Base-by-base conservation (phyloP, 2,113 vertebrate species). In the Jacana jacana region DNA sequence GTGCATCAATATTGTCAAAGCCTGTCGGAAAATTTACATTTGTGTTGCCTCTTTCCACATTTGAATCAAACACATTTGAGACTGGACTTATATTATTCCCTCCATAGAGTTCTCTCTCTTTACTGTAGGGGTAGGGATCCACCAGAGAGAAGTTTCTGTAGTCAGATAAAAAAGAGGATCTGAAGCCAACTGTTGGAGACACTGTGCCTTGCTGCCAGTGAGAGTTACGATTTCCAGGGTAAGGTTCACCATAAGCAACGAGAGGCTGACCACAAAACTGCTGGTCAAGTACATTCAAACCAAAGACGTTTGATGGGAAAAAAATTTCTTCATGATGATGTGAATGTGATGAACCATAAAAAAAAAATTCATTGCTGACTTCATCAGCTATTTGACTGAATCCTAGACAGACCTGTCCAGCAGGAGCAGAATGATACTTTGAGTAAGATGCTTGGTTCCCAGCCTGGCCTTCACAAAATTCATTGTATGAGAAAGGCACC, bases 301-400 rank as follows among this genome's bases (percentile, higher is more conserved):
- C 9, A 4, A 83, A 93, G 25, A 61, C 1, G 0, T 78, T 55
- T 64, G 92, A 37, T 7, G 76, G 60, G 44, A 87, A 93, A 72
- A 92, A 65, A 5, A 46, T 12, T 76, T 93, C 93, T 69, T 95
- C 81, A 1, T 75, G 95, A 48, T 78, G 76, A 57, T 42, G 69
- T 16, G 83, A 66, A 11, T 94, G 92, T 39, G 88, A 92, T 33
- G 96, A 95, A 24, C 83, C 86, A 18, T 96, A 94, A 42, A 96
- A 96, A n/a, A 84, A 46, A 17, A 92, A 86, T 39, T 96, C 73
- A 13, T 91, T 72, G 65, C 8, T 94, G 91, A 93, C 80, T 94
- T 96, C 95, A 28, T 94, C 96, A 69, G 19, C 49, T 37, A 97
- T 64, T 54, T 0, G 25, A 42, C 96, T 91, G 3, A 97, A 94